Percentiles rank a stretch among this genome's conserved stretches.
Evolutionary conservation across 2,113 vertebrate genomes (phyloP).

Genomic region (Phylloscopus whistleri): DNA sequence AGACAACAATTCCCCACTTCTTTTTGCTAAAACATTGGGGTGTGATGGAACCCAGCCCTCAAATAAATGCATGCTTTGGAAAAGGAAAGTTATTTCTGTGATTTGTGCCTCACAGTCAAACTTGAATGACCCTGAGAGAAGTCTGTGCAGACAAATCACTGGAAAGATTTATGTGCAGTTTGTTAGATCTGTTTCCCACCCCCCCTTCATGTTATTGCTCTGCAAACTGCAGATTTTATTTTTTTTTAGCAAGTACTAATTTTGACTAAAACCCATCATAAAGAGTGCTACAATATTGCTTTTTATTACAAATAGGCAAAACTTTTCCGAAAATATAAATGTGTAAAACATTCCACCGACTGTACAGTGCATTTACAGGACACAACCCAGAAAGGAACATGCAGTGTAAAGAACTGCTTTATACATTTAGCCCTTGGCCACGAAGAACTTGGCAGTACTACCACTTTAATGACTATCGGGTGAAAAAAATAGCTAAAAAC

Average conservation of each 20-base stretch:
- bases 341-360: conserved; percentile 67
- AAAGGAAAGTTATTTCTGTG: background rate
- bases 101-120: conserved; percentile 38
- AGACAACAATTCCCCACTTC: background rate
- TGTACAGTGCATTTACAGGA: conserved; percentile 74
- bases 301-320: conserved; percentile 73
- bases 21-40: background rate
- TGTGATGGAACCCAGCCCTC: background rate
- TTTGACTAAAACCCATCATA: background rate
- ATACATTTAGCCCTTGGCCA: conserved; percentile 65
- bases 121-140: conserved; percentile 47
- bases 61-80: background rate
- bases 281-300: conserved; percentile 56
- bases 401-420: conserved; percentile 48
- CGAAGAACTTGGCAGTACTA: conserved; percentile 56
- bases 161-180: background rate
- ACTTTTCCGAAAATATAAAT: conserved; percentile 70
- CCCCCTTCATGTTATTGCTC: background rate
- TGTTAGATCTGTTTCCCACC: background rate
- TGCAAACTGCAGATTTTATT: background rate
- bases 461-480: conserved; percentile 32
- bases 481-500: background rate
- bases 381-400: conserved; percentile 42
- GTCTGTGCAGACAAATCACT: conserved; percentile 29
- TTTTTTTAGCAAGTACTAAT: background rate